These are phyloP conservation scores for Tragelaphus imberbis DNA, from an alignment of 2,113 vertebrate species.

Conservation along the genomic window DNA sequence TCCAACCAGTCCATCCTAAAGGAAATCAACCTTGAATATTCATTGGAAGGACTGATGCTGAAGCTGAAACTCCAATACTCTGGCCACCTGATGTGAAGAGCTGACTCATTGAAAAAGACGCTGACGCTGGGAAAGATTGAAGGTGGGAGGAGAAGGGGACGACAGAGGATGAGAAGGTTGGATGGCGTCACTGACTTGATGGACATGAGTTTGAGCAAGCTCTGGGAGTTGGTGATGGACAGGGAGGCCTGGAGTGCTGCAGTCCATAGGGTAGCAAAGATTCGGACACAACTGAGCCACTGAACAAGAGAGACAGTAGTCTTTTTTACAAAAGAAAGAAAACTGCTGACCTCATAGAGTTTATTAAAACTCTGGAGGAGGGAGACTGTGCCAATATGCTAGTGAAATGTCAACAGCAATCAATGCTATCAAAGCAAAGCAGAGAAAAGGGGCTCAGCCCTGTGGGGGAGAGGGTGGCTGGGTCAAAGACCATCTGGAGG, in stretches of 20 bases:
- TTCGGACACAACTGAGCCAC: not conserved
- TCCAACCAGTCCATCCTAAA: not conserved
- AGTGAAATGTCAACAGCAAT: rapidly evolving
- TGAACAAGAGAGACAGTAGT: not conserved
- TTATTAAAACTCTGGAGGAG: not conserved
- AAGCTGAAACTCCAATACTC: not conserved
- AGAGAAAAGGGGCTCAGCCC: not conserved
- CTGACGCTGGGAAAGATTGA: not conserved
- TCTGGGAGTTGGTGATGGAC: not conserved
- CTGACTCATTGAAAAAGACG: not conserved
- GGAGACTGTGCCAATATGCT: rapidly evolving
- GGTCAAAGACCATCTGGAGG: not conserved
- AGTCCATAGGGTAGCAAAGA: not conserved
- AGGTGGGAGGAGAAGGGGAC: not conserved
- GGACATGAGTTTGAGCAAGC: not conserved
- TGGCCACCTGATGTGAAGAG: not conserved
- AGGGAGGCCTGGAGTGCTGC: not conserved
- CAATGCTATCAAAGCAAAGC: rapidly evolving
- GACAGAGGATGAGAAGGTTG: not conserved
- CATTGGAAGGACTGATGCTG: not conserved
- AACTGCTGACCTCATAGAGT: not conserved
- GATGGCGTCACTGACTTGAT: not conserved
- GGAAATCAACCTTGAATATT: not conserved
- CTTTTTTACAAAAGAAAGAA: too few species aligned
- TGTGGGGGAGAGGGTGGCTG: rapidly evolving